These are phyloP conservation scores for Poecilia picta DNA, from an alignment of 2,797 vertebrate species.

Conservation along the genomic window DNA sequence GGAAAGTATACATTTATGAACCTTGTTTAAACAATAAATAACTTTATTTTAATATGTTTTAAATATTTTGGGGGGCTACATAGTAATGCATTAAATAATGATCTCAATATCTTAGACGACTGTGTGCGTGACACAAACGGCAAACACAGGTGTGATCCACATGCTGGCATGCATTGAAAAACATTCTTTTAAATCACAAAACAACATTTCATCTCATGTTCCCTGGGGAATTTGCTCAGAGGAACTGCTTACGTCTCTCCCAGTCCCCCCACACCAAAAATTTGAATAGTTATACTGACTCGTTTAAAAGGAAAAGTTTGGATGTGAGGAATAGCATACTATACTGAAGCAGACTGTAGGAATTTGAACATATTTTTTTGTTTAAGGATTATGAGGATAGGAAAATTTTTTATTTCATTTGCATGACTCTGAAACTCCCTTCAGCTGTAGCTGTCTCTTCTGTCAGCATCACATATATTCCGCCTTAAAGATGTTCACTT, in stretches of 20 bases:
- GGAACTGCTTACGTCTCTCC: constrained; percentile 27
- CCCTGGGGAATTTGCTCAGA: constrained; percentile 53
- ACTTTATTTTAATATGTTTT: not conserved
- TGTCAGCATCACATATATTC: constrained; percentile 34
- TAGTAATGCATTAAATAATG: not conserved
- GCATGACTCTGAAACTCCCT: constrained; percentile 34
- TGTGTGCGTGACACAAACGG: not conserved
- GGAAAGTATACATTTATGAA: not conserved
- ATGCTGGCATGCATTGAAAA: constrained; percentile 17
- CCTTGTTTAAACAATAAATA: not conserved
- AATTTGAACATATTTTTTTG: constrained; percentile 14
- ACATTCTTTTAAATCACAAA: constrained; percentile 27
- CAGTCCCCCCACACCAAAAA: constrained; percentile 37
- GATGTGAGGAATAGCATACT: constrained; percentile 30
- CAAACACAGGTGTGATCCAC: constrained; percentile 43
- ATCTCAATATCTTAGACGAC: not conserved
- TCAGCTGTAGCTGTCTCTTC: constrained; percentile 37
- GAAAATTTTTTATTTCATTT: constrained; percentile 8
- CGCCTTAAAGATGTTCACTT: constrained; percentile 49
- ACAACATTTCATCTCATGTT: constrained; percentile 48
- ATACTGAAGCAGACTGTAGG: constrained; percentile 21
- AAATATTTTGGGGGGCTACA: not conserved
- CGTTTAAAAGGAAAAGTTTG: constrained; percentile 50
- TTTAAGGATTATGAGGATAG: not conserved
- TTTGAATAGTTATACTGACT: constrained; percentile 43